Evolutionary conservation across 2,797 vertebrate genomes (phyloP), one percentile per base, ranked within the genome.

Genomic region (Capromys pilorides): DNA sequence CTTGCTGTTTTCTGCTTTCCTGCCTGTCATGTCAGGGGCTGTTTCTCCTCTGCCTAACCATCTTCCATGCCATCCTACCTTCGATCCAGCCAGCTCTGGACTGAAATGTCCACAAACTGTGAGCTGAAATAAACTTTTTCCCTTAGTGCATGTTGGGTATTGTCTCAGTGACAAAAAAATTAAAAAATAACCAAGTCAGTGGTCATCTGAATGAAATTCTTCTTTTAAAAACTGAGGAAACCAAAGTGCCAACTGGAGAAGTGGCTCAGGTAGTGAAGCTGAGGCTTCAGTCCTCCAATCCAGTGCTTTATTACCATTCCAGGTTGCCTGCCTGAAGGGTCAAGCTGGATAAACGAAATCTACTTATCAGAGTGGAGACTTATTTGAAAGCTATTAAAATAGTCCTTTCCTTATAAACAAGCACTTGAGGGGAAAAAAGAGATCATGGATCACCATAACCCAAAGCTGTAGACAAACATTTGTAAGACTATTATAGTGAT

Each of bases 401-500:
- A 69, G 64, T 79, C 57, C 62, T 95, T 89, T 22, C n/a, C n/a
- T 66, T 66, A 19, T 13, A 80, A 62, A 91, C 19, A 81, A 80
- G 24, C 33, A 57, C 78, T 80, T 77, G 2, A 18, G 14, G 49
- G 22, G 21, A n/a, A 14, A 7, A 11, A 24, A n/a, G 19, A 45
- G 33, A 24, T 96, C 49, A 78, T 16, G 39, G 51, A 73, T 51
- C 2, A 78, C 41, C 57, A 66, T 73, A 82, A 62, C 39, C n/a
- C 84, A 36, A 95, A 88, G n/a, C 41, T 61, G 21, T 41, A 89
- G 93, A 88, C 54, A 88, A 86, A 11, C 45, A 49, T 77, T 92
- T 85, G 61, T 83, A 94, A 87, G 71, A 82, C 61, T 82, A 75
- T 81, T 92, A 88, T 66, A 78, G 87, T n/a, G 45, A 82, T 94